Base-by-base conservation (phyloP, 2,797 vertebrate genomes). In the Parotocinclus haroldoi region DNA sequence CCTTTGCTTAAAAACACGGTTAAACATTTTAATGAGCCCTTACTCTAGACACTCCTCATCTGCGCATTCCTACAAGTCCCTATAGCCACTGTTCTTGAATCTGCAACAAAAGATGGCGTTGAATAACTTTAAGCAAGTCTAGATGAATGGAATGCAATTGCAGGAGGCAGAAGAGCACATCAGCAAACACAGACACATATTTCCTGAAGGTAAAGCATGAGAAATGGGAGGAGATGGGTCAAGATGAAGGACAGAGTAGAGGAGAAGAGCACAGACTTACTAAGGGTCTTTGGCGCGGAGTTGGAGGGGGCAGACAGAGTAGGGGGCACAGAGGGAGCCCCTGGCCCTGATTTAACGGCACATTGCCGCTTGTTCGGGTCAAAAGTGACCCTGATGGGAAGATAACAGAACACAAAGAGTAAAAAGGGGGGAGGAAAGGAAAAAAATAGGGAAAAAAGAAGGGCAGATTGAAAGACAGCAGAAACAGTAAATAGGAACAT, bases 261-360 rank as follows among this genome's bases (percentile, higher is more conserved):
- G 77, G 77, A 78, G 65, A 79, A 82, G 83, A 85, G 83, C 81
- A 82, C 81, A 84, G 89, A 92, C 90, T 92, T 92, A 92, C 90
- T 92, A 91, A 90, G 89, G 85, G 83, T 86, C 88, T 90, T 90
- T 89, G 85, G 87, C 87, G 87, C 86, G 86, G 87, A 87, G 79
- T 85, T 79, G 75, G 89, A 84, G 66, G 89, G 84, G 82, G 79
- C 60, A 82, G 86, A 84, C 69, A 75, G 88, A 83, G 72, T 87
- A 80, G 84, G 80, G 63, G 86, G 82, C 84, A 84, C 78, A 73
- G 89, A 82, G 58, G 89, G 83, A 79, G 79, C 63, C 84, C 85
- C 85, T 74, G 88, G 84, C 83, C 88, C 89, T 82, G 89, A 80
- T 90, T 90, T 92, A 83, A 78, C 72, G 55, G 85, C 83, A 73